phyloP scores from a whole-genome alignment of 2,113 vertebrate genomes.

The Xiphophorus couchianus region DNA sequence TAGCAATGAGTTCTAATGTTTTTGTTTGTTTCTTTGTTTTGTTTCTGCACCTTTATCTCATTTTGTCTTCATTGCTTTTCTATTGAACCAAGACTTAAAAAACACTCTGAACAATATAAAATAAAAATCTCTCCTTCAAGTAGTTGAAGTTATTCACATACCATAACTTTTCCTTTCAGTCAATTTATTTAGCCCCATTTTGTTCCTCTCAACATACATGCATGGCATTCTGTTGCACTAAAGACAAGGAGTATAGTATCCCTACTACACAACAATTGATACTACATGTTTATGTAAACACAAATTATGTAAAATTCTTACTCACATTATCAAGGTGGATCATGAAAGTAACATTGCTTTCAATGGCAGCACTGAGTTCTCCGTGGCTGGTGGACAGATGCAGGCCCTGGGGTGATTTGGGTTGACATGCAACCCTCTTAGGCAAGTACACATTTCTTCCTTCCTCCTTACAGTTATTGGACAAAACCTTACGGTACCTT shows the following conservation, averaged over 20 bases:
- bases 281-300: not conserved
- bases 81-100: not conserved
- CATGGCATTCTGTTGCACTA: not conserved
- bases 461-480: conserved; percentile 93
- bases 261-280: not conserved
- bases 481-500: conserved; percentile 93
- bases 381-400: conserved; percentile 86
- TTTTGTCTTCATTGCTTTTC: too few relatives aligned
- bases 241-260: not conserved
- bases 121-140: not conserved
- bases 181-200: not conserved
- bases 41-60: too few relatives aligned
- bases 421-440: conserved; percentile 85
- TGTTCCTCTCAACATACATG: not conserved
- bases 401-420: conserved; percentile 86
- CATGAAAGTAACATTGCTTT: conserved; percentile 91
- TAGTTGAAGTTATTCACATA: not conserved
- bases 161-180: not conserved
- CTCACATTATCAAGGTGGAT: conserved; percentile 90
- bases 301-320: conserved; percentile 2
- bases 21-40: too few relatives aligned
- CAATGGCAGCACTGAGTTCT: conserved; percentile 83
- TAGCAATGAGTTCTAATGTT: too few relatives aligned
- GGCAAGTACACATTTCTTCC: conserved; percentile 86
- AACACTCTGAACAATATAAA: not conserved